phyloP scores from a whole-genome alignment of 2,888 invertebrate species.

The Micropterix aruncella region DNA sequence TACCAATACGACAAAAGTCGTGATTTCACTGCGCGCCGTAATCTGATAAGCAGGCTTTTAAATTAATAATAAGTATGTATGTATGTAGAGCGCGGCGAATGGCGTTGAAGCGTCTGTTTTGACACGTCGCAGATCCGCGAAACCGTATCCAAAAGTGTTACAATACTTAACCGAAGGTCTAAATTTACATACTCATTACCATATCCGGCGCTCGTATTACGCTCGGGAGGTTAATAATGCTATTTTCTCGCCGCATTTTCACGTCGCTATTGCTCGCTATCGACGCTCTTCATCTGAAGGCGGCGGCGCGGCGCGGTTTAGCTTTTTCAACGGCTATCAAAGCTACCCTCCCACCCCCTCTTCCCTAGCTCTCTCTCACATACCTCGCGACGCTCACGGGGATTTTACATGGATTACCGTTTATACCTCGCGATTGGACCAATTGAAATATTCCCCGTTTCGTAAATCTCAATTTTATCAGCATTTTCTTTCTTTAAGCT shows the following conservation, averaged over 20 bases:
- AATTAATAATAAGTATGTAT: too few species aligned
- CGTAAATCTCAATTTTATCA: too few species aligned
- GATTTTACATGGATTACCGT: too few species aligned
- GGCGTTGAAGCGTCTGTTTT: neutral
- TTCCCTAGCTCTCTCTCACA: too few species aligned
- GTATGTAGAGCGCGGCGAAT: too few species aligned
- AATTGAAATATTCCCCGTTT: too few species aligned
- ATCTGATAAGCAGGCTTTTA: too few species aligned
- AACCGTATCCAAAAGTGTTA: neutral
- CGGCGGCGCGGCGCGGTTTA: neutral
- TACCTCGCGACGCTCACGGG: too few species aligned
- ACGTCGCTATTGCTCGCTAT: slow-evolving; percentile 39
- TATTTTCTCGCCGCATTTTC: slow-evolving; percentile 42
- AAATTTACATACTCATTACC: slow-evolving; percentile 44
- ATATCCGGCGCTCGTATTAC: slow-evolving; percentile 41
- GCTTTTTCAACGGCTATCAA: neutral
- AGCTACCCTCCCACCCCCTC: neutral
- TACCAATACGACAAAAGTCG: too few species aligned
- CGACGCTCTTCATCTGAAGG: slow-evolving; percentile 32
- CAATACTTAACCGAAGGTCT: slow-evolving; percentile 10
- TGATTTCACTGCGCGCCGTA: too few species aligned
- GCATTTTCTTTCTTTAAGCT: too few species aligned
- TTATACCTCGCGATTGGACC: too few species aligned
- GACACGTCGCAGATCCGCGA: neutral
- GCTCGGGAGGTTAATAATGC: slow-evolving; percentile 42